These are phyloP conservation scores for Umimayanthus chanpuru DNA, from an alignment of 92 coral and sea anemone genomes.

Conservation along the genomic window DNA sequence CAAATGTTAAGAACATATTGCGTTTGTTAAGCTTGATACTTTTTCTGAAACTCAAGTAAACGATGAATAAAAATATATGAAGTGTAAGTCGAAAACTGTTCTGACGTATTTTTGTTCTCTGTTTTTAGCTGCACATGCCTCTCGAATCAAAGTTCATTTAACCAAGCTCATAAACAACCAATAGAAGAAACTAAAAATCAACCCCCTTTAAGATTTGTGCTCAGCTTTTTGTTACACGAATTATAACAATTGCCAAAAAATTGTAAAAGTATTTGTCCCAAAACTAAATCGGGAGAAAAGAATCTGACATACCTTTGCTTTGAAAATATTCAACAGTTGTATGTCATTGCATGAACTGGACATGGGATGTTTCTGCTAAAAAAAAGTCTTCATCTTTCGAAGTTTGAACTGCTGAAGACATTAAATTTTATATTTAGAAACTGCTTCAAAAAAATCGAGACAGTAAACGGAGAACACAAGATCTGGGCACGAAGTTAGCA, in stretches of 20 bases:
- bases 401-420: constrained; percentile 20
- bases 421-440: background rate
- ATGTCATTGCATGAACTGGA: constrained; percentile 8
- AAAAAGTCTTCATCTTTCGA: background rate
- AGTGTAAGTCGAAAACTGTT: constrained; percentile 12
- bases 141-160: constrained; percentile 6
- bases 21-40: constrained; percentile 16
- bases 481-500: constrained; percentile 3
- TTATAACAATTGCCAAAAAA: background rate
- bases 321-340: constrained; percentile 2
- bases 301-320: constrained; percentile 14
- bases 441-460: background rate
- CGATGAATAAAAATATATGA: constrained; percentile 2
- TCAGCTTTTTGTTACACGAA: constrained; percentile 10
- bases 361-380: constrained; percentile 17
- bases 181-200: constrained; percentile 8
- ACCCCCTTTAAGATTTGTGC: background rate
- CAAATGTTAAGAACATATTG: constrained; percentile 12
- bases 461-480: background rate
- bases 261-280: background rate
- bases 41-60: constrained; percentile 13
- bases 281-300: background rate
- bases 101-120: constrained; percentile 20
- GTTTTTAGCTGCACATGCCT: constrained; percentile 14
- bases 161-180: too few relatives aligned